phyloP scores from a whole-genome alignment of 2,797 vertebrate genomes.

The Ispidina lecontei region DNA sequence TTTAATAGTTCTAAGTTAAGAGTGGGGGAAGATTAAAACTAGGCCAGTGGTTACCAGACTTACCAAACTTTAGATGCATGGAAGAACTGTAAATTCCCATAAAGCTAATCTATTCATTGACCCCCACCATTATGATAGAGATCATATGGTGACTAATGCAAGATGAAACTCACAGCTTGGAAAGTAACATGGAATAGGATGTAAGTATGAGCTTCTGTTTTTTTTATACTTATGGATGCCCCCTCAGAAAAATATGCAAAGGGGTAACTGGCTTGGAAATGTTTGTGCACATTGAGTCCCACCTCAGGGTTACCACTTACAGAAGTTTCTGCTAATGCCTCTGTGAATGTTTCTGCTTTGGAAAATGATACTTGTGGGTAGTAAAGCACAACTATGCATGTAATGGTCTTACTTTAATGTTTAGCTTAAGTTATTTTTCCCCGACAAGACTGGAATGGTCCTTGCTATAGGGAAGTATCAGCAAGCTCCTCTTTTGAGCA shows the following conservation, averaged over 20 bases:
- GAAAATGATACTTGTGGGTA: constrained; percentile 55
- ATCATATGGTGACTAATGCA: constrained; percentile 99
- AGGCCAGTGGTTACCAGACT: constrained; percentile 85
- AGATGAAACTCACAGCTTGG: constrained; percentile 99
- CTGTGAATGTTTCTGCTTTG: constrained; percentile 75
- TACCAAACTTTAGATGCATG: constrained; percentile 95
- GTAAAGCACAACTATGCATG: constrained; percentile 74
- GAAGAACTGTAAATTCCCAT: constrained; percentile 99
- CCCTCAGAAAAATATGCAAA: constrained; percentile 98
- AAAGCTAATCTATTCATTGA: constrained; percentile 99
- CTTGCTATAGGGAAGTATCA: constrained; percentile 51
- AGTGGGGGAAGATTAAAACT: constrained; percentile 82
- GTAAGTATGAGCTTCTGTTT: constrained; percentile 99
- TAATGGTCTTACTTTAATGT: constrained; percentile 72
- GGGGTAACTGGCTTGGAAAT: constrained; percentile 93
- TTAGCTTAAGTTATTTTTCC: constrained; percentile 64
- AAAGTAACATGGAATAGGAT: constrained; percentile 99
- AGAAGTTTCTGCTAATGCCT: constrained; percentile 77
- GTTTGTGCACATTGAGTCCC: constrained; percentile 75
- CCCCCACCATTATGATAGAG: constrained; percentile 99
- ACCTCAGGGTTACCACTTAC: constrained; percentile 74
- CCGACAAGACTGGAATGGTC: constrained; percentile 36
- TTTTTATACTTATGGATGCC: constrained; percentile 97
- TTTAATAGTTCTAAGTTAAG: constrained; percentile 79
- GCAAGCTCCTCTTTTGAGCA: constrained; percentile 31